Percentiles rank a stretch among this genome's conserved stretches.
phyloP scores from a whole-genome alignment of 2,797 vertebrate genomes.

The Alcedo atthis region DNA sequence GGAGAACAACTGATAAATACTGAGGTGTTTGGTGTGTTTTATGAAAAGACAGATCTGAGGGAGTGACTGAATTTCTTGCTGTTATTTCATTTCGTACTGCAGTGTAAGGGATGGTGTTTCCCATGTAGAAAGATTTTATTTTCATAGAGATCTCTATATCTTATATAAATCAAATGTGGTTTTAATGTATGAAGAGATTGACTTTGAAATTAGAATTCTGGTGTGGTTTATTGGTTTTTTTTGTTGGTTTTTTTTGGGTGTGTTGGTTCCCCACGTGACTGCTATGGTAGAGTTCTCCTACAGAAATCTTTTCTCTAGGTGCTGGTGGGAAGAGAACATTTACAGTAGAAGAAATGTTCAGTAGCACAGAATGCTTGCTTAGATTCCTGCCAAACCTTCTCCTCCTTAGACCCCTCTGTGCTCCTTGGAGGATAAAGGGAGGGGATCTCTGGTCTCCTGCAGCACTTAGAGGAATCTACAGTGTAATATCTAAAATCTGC shows the following conservation, averaged over 20 bases:
- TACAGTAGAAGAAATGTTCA: neutral
- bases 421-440: neutral
- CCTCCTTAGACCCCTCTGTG: neutral
- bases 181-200: neutral
- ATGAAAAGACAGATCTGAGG: neutral
- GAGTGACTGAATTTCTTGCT: neutral
- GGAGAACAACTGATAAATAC: neutral
- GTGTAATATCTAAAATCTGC: neutral
- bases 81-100: neutral
- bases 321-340: neutral
- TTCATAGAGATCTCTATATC: neutral
- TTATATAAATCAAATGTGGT: neutral
- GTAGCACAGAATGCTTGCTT: neutral
- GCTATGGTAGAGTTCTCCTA: neutral
- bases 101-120: neutral
- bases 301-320: neutral
- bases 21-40: neutral
- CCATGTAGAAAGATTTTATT: neutral
- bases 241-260: neutral
- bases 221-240: neutral
- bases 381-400: neutral
- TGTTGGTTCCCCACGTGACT: no score
- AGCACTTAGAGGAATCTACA: neutral
- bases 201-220: neutral
- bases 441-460: neutral